A percentile compares a stretch with the other conserved stretches of the same genome.
Evolutionary conservation across 2,797 vertebrate species (phyloP).

Genomic region (Neosilurus mollespiculum): DNA sequence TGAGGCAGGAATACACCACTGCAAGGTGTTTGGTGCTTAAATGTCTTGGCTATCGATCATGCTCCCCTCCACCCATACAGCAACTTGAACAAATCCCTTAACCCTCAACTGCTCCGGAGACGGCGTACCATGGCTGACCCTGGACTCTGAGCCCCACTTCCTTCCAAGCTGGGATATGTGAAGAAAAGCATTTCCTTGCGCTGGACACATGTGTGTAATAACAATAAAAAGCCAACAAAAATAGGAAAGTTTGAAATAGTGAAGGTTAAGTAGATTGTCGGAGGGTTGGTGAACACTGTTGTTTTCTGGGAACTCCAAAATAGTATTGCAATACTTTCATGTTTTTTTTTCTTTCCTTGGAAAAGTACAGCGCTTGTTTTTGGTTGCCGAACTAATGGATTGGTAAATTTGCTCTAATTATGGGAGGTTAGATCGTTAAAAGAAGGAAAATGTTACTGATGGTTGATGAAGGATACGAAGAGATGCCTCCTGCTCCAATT

Average conservation of each 20-base stretch:
- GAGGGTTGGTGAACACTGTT: not conserved
- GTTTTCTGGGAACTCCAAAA: not conserved
- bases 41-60: not conserved
- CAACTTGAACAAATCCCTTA: not conserved
- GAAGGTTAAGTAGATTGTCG: not conserved
- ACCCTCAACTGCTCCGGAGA: not conserved
- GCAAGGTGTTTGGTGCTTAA: not conserved
- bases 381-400: not conserved
- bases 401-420: slow-evolving; percentile 15
- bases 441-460: slow-evolving; percentile 21
- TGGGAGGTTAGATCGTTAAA: not conserved
- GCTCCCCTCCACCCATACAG: not conserved
- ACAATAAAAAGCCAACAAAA: slow-evolving; percentile 20
- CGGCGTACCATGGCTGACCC: not conserved
- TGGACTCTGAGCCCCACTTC: slow-evolving; percentile 8
- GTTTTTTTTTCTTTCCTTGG: not conserved
- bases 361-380: not conserved
- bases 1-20: not conserved
- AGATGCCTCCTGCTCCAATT: slow-evolving; percentile 14
- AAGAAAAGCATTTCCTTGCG: slow-evolving; percentile 30
- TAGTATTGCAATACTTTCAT: not conserved
- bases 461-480: slow-evolving; percentile 2
- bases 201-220: slow-evolving; percentile 17
- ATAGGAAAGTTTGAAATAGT: slow-evolving; percentile 7
- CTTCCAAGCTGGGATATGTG: slow-evolving; percentile 21